Conservation (phyloP, 2,888 invertebrate genomes). For the Pachydiplax longipennis region DNA sequence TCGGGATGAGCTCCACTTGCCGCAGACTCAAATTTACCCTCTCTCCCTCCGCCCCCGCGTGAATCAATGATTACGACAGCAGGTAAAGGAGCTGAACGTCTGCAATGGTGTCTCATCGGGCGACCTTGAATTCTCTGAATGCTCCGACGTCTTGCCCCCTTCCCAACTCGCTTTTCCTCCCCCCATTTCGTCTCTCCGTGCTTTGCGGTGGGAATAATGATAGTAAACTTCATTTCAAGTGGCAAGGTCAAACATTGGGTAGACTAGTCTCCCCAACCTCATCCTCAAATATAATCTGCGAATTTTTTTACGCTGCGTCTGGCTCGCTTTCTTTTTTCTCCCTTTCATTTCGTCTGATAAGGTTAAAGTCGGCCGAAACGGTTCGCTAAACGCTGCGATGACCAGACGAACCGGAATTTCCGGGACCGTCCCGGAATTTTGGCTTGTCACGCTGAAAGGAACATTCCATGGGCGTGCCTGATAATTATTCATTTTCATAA, state of each 20-base stretch:
- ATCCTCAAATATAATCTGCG: neutral
- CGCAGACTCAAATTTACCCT: neutral
- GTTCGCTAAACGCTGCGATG: too few relatives aligned
- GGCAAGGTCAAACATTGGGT: conserved; percentile 29
- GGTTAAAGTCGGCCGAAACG: neutral
- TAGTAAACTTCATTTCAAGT: conserved; percentile 44
- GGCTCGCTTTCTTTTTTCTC: neutral
- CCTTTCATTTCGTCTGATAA: conserved; percentile 2
- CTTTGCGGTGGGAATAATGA: conserved; percentile 38
- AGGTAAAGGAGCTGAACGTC: conserved; percentile 10
- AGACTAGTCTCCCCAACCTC: neutral
- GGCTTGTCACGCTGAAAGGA: too few relatives aligned
- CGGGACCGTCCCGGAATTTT: too few relatives aligned
- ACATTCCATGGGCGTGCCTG: too few relatives aligned
- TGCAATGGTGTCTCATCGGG: conserved; percentile 5
- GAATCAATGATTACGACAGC: conserved; percentile 30
- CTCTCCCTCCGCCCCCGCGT: neutral
- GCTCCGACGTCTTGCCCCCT: conserved; percentile 41
- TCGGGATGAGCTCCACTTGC: neutral
- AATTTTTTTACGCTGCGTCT: neutral
- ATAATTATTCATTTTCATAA: neutral
- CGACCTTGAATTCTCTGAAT: conserved; percentile 42
- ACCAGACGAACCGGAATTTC: too few relatives aligned
- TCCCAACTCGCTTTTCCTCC: neutral
- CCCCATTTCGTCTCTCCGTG: neutral